Percentiles rank a stretch among this genome's conserved stretches.
Evolutionary conservation across 2,797 vertebrate genomes (phyloP).

Genomic region (Buceros bicornis): DNA sequence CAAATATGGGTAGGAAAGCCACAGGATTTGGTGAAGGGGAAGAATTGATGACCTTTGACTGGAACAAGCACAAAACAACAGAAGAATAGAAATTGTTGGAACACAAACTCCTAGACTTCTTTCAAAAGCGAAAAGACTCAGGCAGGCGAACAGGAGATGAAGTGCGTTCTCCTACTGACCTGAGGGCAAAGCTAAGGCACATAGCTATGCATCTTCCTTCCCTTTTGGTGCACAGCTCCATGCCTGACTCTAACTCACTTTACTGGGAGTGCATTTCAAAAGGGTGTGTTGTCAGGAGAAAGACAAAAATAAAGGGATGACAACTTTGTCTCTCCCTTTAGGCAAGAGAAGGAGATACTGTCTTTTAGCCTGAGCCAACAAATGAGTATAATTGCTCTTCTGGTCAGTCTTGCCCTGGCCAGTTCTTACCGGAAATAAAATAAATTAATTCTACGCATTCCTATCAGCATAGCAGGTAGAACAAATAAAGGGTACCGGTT

Average conservation of each 20-base stretch:
- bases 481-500: background rate
- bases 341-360: background rate
- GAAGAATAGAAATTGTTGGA: background rate
- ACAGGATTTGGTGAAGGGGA: background rate
- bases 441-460: background rate
- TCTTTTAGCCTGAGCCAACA: background rate
- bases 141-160: background rate
- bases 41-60: background rate
- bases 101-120: background rate
- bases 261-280: background rate
- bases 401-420: background rate
- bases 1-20: background rate
- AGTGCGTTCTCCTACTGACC: background rate
- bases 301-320: background rate
- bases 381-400: background rate
- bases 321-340: background rate
- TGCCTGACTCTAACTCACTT: background rate
- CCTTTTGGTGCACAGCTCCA: background rate
- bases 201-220: background rate
- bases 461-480: background rate
- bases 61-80: background rate
- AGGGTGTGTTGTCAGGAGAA: fast-evolving
- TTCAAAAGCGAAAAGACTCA: background rate
- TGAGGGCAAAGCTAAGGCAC: background rate
- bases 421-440: background rate